Evolutionary conservation across 2,888 invertebrate species (phyloP).

Genomic region (Rhingia rostrata): DNA sequence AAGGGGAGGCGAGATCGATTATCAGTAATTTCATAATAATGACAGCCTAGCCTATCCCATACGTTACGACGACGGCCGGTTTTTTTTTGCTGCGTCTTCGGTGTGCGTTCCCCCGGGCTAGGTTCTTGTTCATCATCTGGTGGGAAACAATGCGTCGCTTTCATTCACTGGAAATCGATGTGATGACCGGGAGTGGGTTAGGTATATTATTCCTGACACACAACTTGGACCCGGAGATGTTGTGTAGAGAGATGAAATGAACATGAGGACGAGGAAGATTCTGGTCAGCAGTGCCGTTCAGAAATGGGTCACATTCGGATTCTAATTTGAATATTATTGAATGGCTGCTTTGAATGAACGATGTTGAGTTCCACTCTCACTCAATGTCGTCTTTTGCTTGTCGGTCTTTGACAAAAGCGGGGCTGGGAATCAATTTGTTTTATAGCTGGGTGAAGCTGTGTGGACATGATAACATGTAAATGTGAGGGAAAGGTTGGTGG

Average conservation of each 20-base stretch:
- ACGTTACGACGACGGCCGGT: not conserved
- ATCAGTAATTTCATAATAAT: constrained; percentile 74
- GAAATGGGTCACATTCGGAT: constrained; percentile 66
- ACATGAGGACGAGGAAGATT: constrained; percentile 28
- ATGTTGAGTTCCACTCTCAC: constrained; percentile 49
- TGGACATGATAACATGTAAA: not conserved
- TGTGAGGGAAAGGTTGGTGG: not conserved
- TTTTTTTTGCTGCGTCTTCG: not conserved
- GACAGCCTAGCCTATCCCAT: constrained; percentile 61
- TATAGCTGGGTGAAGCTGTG: not conserved
- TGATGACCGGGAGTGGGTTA: constrained; percentile 34
- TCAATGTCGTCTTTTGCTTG: not conserved
- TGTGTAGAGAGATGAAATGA: constrained; percentile 25
- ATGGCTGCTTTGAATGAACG: constrained; percentile 33
- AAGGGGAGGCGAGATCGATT: constrained; percentile 64
- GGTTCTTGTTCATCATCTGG: constrained; percentile 39
- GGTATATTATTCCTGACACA: constrained; percentile 9
- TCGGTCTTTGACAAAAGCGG: not conserved
- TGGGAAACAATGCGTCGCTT: constrained; percentile 66
- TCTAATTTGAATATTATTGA: constrained; percentile 69
- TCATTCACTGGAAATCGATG: constrained; percentile 72
- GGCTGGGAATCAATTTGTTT: not conserved
- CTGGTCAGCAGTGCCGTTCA: constrained; percentile 56
- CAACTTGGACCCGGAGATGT: constrained; percentile 33
- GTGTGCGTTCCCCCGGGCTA: not conserved